These are phyloP conservation scores for Aromia moschata DNA, from an alignment of 2,888 invertebrate species.

Conservation along the genomic window DNA sequence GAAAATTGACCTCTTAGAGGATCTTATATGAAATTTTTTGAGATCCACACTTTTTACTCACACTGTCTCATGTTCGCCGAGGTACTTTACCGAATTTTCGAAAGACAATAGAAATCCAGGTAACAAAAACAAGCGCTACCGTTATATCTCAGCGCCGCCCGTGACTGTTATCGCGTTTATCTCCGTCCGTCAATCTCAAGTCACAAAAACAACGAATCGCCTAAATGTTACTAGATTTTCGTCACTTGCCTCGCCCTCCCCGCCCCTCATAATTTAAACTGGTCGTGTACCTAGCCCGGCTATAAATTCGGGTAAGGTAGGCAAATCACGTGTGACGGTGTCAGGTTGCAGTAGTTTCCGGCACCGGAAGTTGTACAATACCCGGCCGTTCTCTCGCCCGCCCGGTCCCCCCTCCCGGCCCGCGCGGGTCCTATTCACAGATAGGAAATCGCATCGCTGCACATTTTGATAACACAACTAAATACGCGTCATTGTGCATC, in stretches of 20 bases:
- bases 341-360: slow-evolving; percentile 55
- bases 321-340: slow-evolving; percentile 54
- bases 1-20: no score
- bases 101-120: no score
- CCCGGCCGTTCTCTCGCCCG: slow-evolving; percentile 20
- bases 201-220: slow-evolving; percentile 7
- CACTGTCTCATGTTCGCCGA: no score
- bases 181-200: slow-evolving; percentile 6
- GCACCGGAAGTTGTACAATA: slow-evolving; percentile 31
- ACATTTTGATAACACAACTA: slow-evolving; percentile 25
- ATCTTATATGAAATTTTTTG: no score
- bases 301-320: slow-evolving; percentile 44
- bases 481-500: slow-evolving; percentile 24
- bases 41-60: no score
- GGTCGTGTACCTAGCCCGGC: slow-evolving; percentile 27
- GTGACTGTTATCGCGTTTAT: slow-evolving; percentile 7
- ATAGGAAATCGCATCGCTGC: slow-evolving; percentile 23
- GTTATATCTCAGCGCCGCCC: slow-evolving; percentile 15
- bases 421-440: slow-evolving; percentile 13
- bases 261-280: slow-evolving; percentile 30
- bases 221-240: slow-evolving; percentile 12
- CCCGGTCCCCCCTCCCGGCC: slow-evolving; percentile 1
- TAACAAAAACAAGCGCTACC: no score
- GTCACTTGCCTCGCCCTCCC: slow-evolving; percentile 2
- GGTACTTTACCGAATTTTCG: no score